Evolutionary conservation across 35 echinoderm and acorn worm species (phyloP), one percentile per base, ranked within the genome.

Genomic region (Patiria miniata): DNA sequence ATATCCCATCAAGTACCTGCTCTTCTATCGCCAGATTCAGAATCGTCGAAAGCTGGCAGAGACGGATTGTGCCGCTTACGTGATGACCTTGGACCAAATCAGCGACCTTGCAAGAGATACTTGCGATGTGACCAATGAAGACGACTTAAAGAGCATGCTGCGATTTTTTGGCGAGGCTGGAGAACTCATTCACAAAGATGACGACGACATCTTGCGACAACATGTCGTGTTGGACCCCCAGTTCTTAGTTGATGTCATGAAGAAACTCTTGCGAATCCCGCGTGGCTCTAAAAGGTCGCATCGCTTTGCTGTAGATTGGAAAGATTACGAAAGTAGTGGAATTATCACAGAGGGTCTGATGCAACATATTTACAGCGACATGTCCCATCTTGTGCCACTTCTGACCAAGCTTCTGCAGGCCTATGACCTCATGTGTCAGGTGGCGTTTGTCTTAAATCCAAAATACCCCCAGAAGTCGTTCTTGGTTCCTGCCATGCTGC

Each of bases 1-100:
- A 36, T 87, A 53, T 54, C 69, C 73, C 29, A 87, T 87, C n/a
- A 77, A 78, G 38, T 79, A 87, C 36, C 68, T 87, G 19, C 69
- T 14, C 12, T 87, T 87, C 54, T 78, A 87, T 52, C 29, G 39
- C 21, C 8, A 52, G 28, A 30, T 87, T 16, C 44, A 79, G 23
- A 51, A 78, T 18, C 10, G 7, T 19, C 60, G 85, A 47, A 29
- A 53, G 28, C 23, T 30, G 17, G 54, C 40, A 2, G 14, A 30
- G 30, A 51, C 47, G 15, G 54, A 37, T 57, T 78, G n/a, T 26
- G 61, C 22, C 18, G 34, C 23, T 26, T 22, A 36, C 12, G 69
- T 77, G 32, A 37, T 28, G 18, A 53, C 7, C 0, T 29, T 78
- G 18, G 39, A 87, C 39, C 19, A 87, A 33, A 77, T 87, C n/a